Evolutionary conservation across 2,888 invertebrate species (phyloP), one percentile per base, ranked within the genome.

Genomic region (Eupithecia vulgata): DNA sequence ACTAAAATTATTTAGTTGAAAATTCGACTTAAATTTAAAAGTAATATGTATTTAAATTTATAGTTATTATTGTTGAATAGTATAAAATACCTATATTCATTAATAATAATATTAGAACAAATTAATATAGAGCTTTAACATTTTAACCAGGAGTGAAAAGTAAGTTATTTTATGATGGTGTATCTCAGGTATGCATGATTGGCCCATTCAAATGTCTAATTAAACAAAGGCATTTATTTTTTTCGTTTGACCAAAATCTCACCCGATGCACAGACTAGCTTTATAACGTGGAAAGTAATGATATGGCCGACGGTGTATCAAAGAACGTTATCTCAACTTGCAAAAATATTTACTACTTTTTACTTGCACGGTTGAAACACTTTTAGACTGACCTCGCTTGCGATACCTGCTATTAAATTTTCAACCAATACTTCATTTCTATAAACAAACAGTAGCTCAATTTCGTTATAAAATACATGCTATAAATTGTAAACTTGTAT

Each of bases 361-460:
- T 30, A 30, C 30, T 30, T 30, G 30, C 30, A 72, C 70, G 62
- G 61, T 57, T 65, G 75, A 66, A 35, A 68, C 71, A 71, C 35
- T 69, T 74, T 75, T 15, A 30, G 8, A 42, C 57, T 69, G 74
- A 66, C 69, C 75, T 74, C 62, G 62, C 1, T 62, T 62, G n/a
- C 7, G 10, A 59, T 59, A 30, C 59, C 12, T 25, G 59, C 59
- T 10, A 2, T 25, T 13, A 59, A 15, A 30, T 12, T n/a, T 48
- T n/a, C 8, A n/a, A 52, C 12, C 52, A 52, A 30, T 59, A 59
- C 59, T 30, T 17, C 30, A 40, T 34, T 48, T 67, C 15, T 67
- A 30, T 67, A 34, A 67, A 65, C 40, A 13, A 59, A 59, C 21
- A 30, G 42, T 17, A n/a, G 25, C 68, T 65, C 52, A 40, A 37